phyloP scores from a whole-genome alignment of 2,113 vertebrate species.

The Promerops cafer region DNA sequence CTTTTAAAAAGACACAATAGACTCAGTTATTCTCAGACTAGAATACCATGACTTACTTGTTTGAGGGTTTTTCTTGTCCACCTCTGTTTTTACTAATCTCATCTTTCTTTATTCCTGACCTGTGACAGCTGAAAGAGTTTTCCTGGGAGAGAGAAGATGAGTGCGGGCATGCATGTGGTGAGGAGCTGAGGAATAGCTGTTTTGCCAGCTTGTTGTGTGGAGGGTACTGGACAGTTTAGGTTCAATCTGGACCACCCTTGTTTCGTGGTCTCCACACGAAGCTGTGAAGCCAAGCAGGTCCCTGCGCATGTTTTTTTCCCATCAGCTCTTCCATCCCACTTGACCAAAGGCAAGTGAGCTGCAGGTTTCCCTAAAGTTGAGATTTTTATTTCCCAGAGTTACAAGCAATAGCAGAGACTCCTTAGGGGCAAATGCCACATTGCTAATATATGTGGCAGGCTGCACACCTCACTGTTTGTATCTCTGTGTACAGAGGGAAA shows the following conservation, averaged over 20 bases:
- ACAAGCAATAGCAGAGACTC: background rate
- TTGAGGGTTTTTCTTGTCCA: background rate
- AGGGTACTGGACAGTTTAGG: background rate
- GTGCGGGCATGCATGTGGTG: background rate
- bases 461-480: background rate
- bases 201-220: background rate
- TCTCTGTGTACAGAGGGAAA: background rate
- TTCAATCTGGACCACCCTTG: background rate
- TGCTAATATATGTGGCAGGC: background rate
- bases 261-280: background rate
- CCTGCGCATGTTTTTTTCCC: background rate
- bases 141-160: background rate
- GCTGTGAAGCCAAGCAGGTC: background rate
- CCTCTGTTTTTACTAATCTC: background rate
- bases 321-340: background rate
- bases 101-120: constrained; percentile 1
- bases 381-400: background rate
- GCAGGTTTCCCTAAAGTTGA: background rate
- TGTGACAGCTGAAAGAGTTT: background rate
- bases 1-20: background rate
- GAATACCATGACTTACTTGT: background rate
- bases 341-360: background rate
- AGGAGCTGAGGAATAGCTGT: background rate
- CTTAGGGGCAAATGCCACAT: background rate
- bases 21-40: background rate